Percentiles rank a stretch among this genome's conserved stretches.
phyloP scores from a whole-genome alignment of 2,113 vertebrate species.

The Ceyx melanurus region DNA sequence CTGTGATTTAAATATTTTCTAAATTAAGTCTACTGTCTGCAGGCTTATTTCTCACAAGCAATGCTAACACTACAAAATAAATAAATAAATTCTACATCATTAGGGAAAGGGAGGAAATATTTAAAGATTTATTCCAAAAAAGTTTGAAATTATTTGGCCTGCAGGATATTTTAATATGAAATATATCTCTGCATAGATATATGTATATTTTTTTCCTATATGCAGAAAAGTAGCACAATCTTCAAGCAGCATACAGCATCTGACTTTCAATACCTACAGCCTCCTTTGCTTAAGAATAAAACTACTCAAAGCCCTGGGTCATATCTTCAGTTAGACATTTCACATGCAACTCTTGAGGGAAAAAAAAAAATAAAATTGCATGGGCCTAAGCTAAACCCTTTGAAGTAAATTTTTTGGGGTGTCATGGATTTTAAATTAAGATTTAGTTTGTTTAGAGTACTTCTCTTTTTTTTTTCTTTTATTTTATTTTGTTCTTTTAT shows the following conservation, averaged over 20 bases:
- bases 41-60: not conserved
- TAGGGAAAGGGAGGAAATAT: not conserved
- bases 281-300: constrained; percentile 15
- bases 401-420: not conserved
- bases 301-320: not conserved
- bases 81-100: not conserved
- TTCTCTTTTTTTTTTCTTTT: accelerated
- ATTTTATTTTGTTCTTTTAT: not conserved
- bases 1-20: constrained; percentile 27
- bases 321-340: constrained; percentile 3
- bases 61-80: not conserved
- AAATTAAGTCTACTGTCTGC: not conserved
- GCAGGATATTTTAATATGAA: constrained; percentile 49
- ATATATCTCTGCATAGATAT: constrained; percentile 1
- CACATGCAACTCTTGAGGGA: not conserved
- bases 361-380: not conserved
- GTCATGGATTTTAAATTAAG: not conserved
- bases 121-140: constrained; percentile 46
- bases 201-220: not conserved
- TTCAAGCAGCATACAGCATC: not conserved
- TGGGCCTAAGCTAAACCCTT: not conserved
- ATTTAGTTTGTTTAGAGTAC: not conserved
- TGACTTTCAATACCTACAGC: constrained; percentile 7
- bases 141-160: constrained; percentile 5
- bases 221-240: constrained; percentile 19